These are phyloP conservation scores for Trypoxylus dichotomus DNA, from an alignment of 1,140 invertebrate species.

Conservation along the genomic window DNA sequence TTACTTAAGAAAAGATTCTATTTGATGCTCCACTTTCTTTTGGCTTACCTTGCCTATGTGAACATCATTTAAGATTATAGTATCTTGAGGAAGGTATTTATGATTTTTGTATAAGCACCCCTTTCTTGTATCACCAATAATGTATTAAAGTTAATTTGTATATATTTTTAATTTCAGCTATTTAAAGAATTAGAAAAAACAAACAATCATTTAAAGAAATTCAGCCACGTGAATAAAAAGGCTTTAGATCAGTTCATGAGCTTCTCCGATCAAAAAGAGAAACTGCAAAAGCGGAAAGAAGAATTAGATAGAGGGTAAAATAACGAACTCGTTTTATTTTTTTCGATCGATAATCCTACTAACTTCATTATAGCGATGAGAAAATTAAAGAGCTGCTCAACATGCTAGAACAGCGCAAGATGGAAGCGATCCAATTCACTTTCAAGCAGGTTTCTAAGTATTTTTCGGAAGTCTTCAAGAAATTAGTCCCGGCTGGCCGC, in stretches of 20 bases:
- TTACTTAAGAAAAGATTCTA: no score
- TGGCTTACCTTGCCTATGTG: no score
- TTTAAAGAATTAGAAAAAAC: no score
- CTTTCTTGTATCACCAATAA: no score
- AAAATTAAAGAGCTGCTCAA: slow-evolving; percentile 95
- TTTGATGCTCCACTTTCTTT: no score
- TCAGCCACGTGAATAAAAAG: slow-evolving; percentile 99
- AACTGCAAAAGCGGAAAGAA: slow-evolving; percentile 93
- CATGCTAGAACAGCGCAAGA: slow-evolving; percentile 93
- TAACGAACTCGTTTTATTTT: no score
- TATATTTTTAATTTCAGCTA: slow-evolving; percentile 60
- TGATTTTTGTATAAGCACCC: no score
- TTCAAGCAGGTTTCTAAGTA: slow-evolving; percentile 99
- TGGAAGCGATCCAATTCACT: slow-evolving; percentile 97
- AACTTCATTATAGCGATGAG: no score
- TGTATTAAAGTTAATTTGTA: not conserved
- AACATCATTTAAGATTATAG: no score
- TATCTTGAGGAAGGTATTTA: no score
- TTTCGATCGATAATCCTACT: no score
- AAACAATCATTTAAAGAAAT: slow-evolving; percentile 96
- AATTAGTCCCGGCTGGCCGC: slow-evolving; percentile 93
- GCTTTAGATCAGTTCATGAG: slow-evolving; percentile 98
- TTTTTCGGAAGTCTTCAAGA: slow-evolving; percentile 98
- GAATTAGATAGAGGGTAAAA: slow-evolving; percentile 95
- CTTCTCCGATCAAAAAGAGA: slow-evolving; percentile 98